These are phyloP conservation scores for Gobionotothen gibberifrons DNA, from an alignment of 2,797 vertebrate genomes.

Conservation along the genomic window DNA sequence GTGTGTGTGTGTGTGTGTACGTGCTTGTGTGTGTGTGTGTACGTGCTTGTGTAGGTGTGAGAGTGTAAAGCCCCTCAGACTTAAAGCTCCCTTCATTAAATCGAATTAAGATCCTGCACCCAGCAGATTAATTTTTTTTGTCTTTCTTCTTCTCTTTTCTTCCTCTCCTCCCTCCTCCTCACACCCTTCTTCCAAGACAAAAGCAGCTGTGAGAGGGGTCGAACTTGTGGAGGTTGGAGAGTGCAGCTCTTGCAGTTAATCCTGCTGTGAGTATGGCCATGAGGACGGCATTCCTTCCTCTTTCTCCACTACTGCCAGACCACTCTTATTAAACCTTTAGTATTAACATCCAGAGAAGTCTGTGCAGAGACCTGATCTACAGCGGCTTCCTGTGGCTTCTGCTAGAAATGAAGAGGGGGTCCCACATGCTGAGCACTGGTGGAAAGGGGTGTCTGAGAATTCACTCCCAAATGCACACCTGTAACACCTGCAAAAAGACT, in stretches of 20 bases:
- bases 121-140: slow-evolving; percentile 81
- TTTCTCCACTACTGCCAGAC: slow-evolving; percentile 82
- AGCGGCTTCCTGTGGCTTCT: slow-evolving; percentile 71
- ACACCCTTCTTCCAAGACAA: slow-evolving; percentile 68
- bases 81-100: slow-evolving; percentile 81
- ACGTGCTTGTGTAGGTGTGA: slow-evolving; percentile 65
- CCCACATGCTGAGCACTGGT: slow-evolving; percentile 9
- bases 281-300: slow-evolving; percentile 84
- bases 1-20: slow-evolving; percentile 66
- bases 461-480: slow-evolving; percentile 50
- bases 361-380: slow-evolving; percentile 67
- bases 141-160: slow-evolving; percentile 60
- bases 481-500: slow-evolving; percentile 55
- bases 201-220: slow-evolving; percentile 78
- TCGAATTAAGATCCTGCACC: slow-evolving; percentile 84
- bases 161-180: slow-evolving; percentile 62
- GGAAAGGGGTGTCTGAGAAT: slow-evolving; percentile 20
- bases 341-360: slow-evolving; percentile 65
- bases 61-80: slow-evolving; percentile 73
- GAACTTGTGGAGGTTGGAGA: slow-evolving; percentile 72
- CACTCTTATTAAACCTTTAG: slow-evolving; percentile 81
- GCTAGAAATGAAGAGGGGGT: slow-evolving; percentile 27
- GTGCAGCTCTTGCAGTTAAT: slow-evolving; percentile 83
- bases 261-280: slow-evolving; percentile 79
- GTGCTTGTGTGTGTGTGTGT: slow-evolving; percentile 66